phyloP scores from a whole-genome alignment of 2,113 vertebrate genomes.

The Nettapus auritus region DNA sequence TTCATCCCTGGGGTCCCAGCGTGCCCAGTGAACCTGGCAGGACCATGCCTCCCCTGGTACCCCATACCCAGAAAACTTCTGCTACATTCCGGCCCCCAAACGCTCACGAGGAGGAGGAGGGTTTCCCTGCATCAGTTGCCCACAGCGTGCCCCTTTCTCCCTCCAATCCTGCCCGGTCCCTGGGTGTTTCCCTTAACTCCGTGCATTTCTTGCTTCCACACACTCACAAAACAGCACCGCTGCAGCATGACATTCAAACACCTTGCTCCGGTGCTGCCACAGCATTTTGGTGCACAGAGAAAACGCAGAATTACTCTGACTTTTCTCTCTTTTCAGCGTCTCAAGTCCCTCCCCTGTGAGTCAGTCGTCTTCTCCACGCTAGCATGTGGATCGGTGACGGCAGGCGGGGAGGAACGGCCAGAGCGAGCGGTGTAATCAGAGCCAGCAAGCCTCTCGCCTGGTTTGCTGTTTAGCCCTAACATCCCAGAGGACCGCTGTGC shows the following conservation, averaged over 20 bases:
- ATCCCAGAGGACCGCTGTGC: not conserved
- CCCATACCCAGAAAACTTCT: not conserved
- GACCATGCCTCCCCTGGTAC: not conserved
- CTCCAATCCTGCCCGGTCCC: accelerated
- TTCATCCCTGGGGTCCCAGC: accelerated
- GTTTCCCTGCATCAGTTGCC: accelerated
- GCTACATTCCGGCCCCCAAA: not conserved
- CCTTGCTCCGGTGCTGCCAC: not conserved
- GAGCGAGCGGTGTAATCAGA: not conserved
- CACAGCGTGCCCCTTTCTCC: not conserved
- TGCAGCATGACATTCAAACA: not conserved
- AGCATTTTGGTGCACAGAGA: not conserved
- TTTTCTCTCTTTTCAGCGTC: not conserved
- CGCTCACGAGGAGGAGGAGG: not conserved
- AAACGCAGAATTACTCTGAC: not conserved
- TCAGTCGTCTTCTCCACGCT: not conserved
- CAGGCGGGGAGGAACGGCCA: not conserved
- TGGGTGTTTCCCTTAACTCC: not conserved
- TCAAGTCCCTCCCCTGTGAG: not conserved
- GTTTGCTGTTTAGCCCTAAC: not conserved
- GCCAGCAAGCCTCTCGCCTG: not conserved
- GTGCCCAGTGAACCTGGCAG: not conserved
- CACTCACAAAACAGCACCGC: not conserved
- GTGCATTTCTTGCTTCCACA: not conserved
- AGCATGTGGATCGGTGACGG: accelerated